Evolutionary conservation across 2,797 vertebrate genomes (phyloP).

Genomic region (Ambastaia sidthimunki): DNA sequence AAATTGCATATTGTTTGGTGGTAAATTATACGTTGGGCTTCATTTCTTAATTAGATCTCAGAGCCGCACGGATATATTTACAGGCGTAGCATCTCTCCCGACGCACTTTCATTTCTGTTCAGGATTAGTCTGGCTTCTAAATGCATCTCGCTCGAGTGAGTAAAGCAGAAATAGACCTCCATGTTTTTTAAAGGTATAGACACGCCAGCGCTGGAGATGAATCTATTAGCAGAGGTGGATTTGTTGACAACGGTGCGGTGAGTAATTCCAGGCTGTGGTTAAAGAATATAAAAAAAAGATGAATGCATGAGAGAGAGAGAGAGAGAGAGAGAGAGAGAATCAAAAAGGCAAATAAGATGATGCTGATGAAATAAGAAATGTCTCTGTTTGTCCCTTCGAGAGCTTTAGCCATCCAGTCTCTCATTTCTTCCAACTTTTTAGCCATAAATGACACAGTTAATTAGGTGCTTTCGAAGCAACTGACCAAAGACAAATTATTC

Average conservation of each 20-base stretch:
- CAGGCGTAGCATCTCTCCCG: constrained; percentile 59
- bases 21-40: constrained; percentile 63
- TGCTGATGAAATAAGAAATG: constrained; percentile 22
- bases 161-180: constrained; percentile 56
- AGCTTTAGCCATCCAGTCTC: not conserved
- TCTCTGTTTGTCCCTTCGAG: constrained; percentile 31
- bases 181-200: constrained; percentile 55
- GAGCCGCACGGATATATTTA: constrained; percentile 59
- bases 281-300: constrained; percentile 44
- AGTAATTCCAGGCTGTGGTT: constrained; percentile 59
- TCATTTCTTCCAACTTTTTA: constrained; percentile 30
- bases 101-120: constrained; percentile 48
- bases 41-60: constrained; percentile 68
- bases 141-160: constrained; percentile 55
- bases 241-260: constrained; percentile 44
- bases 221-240: constrained; percentile 61
- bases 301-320: not conserved
- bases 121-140: constrained; percentile 57
- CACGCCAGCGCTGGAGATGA: constrained; percentile 48
- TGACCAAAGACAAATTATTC: constrained; percentile 52
- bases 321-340: constrained; percentile 25
- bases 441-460: constrained; percentile 47
- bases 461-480: constrained; percentile 50
- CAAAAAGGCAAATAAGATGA: constrained; percentile 28
- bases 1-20: constrained; percentile 51